Evolutionary conservation across 2,113 vertebrate species (phyloP), one percentile per base, ranked within the genome.

Genomic region (Thalassoma bifasciatum): DNA sequence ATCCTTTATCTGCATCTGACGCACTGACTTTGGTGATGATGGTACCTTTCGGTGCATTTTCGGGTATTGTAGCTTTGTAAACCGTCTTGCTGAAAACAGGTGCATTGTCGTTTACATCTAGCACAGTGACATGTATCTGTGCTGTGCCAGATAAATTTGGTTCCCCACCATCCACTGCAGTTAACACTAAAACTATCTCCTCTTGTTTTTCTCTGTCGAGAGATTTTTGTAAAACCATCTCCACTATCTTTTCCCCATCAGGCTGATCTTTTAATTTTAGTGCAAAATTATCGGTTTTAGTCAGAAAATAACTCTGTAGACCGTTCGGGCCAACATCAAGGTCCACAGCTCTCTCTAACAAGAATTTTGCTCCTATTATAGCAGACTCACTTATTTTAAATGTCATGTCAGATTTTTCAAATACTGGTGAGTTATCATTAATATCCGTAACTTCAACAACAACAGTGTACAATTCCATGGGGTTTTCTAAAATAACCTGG

Each of bases 331-430:
- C 94, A 12, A 93, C 73, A 34, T 96, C 95, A 51, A 86, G 56
- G 80, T 95, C 95, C 3, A 91, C 76, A 0, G 92, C 95, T 66
- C 75, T 93, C 23, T 95, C 93, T 23, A 95, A 69, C 56, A 91
- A 56, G 21, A 92, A 92, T 12, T 83, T 88, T 0, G 89, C 75
- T 14, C 86, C 90, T 4, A 71, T 57, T 0, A 74, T 30, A 0
- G 89, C 71, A 0, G 75, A 53, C 46, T 92, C 91, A 37, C 81
- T 88, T 0, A 91, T 91, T 69, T 89, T 79, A 34, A 92, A 88
- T 7, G 10, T 38, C 2, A 62, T 73, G 1, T 86, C 72, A 0
- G 50, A 59, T 5, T 81, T 91, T 21, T 72, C 42, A 44, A 91
- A 92, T 0, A 22, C 2, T 0, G 89, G 89, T 19, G 68, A 21